Conservation (phyloP, 2,113 vertebrate genomes). For the Ochotona princeps region DNA sequence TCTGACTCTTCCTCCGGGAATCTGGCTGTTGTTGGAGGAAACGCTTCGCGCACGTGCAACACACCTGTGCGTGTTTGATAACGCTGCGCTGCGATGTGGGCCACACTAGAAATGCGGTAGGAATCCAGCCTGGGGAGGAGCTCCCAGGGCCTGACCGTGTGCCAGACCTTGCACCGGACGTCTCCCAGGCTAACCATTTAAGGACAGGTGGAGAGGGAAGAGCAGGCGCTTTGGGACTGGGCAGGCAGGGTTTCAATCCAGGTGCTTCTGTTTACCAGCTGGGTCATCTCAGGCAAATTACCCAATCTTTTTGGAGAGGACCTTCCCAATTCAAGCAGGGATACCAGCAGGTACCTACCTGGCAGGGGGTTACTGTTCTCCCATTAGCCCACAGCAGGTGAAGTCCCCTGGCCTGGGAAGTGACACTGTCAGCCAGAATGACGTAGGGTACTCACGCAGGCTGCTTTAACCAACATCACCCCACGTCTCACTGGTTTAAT, state of each 20-base stretch:
- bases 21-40: slow-evolving; percentile 22
- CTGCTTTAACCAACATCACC: background rate
- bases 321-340: background rate
- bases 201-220: background rate
- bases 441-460: background rate
- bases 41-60: background rate
- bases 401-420: background rate
- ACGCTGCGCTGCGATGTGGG: slow-evolving; percentile 33
- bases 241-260: background rate
- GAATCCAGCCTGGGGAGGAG: slow-evolving; percentile 50
- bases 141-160: background rate
- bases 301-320: background rate
- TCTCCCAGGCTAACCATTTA: slow-evolving; percentile 43
- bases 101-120: slow-evolving; percentile 42
- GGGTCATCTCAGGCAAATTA: slow-evolving; percentile 14
- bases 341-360: background rate
- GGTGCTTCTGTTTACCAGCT: background rate
- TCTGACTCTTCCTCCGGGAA: background rate
- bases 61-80: background rate
- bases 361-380: background rate
- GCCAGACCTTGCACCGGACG: slow-evolving; percentile 8
- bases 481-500: background rate
- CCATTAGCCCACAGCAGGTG: background rate
- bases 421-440: background rate
- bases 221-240: background rate